These are phyloP conservation scores for Sisyra terminalis DNA, from an alignment of 2,888 invertebrate genomes.

Conservation along the genomic window DNA sequence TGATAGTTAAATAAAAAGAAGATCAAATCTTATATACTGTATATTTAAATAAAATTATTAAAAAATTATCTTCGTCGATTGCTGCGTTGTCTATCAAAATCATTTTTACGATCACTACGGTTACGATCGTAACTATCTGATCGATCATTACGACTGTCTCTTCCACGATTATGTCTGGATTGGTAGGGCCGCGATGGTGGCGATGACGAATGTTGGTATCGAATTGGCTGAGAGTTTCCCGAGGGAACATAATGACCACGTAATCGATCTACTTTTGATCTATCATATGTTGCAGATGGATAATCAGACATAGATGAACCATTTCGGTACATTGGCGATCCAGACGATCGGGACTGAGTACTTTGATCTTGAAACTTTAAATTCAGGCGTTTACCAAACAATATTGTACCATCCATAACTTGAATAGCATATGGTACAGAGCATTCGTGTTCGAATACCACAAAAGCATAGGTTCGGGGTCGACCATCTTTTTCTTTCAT, in stretches of 20 bases:
- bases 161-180: neutral
- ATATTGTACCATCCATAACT: constrained; percentile 48
- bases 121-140: neutral
- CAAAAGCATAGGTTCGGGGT: constrained; percentile 55
- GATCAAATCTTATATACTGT: neutral
- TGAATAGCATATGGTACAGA: constrained; percentile 64
- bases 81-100: neutral
- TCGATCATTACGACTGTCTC: neutral
- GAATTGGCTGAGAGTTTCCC: too few relatives aligned
- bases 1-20: neutral
- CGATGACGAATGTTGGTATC: too few relatives aligned
- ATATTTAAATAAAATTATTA: neutral
- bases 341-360: neutral
- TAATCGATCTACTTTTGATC: too few relatives aligned
- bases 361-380: neutral
- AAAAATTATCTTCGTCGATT: neutral
- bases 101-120: neutral
- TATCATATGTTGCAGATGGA: too few relatives aligned
- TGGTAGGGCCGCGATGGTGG: too few relatives aligned
- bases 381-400: constrained; percentile 31
- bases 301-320: neutral
- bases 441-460: constrained; percentile 56
- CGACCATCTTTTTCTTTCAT: constrained; percentile 59
- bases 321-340: too few relatives aligned
- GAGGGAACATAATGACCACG: too few relatives aligned